Evolutionary conservation across 2,113 vertebrate species (phyloP).

Genomic region (Bombycilla garrulus): DNA sequence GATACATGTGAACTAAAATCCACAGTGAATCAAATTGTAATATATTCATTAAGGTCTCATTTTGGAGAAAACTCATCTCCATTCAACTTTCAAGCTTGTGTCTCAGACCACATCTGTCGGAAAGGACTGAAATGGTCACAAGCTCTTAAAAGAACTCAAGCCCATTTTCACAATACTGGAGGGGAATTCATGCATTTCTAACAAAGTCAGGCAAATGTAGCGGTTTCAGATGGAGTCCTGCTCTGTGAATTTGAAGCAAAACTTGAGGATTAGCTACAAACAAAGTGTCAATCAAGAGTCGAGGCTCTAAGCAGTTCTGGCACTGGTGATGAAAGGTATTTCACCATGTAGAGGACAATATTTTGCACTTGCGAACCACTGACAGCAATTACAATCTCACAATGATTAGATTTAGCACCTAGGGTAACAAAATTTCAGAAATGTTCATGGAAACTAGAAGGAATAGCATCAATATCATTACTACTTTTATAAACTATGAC

Average conservation of each 20-base stretch:
- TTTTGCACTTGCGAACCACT: neutral
- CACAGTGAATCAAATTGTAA: neutral
- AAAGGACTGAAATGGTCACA: neutral
- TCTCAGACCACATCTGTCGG: neutral
- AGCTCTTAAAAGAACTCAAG: neutral
- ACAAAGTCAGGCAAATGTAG: neutral
- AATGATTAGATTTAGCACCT: neutral
- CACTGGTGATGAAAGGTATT: neutral
- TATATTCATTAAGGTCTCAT: rapidly evolving
- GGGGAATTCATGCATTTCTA: neutral
- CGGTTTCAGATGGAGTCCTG: neutral
- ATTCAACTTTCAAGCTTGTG: neutral
- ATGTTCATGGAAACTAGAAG: neutral
- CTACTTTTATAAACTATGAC: neutral
- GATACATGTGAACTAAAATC: neutral
- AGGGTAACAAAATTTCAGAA: neutral
- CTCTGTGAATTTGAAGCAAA: neutral
- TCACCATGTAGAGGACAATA: neutral
- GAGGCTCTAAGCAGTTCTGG: neutral
- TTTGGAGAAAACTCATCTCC: neutral
- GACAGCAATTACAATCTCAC: neutral
- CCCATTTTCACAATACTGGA: neutral
- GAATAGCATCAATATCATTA: neutral
- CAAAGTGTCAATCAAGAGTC: neutral
- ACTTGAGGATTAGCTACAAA: neutral